These are phyloP conservation scores for Ophion obscuratus DNA, from an alignment of 2,888 invertebrate genomes.

Conservation along the genomic window DNA sequence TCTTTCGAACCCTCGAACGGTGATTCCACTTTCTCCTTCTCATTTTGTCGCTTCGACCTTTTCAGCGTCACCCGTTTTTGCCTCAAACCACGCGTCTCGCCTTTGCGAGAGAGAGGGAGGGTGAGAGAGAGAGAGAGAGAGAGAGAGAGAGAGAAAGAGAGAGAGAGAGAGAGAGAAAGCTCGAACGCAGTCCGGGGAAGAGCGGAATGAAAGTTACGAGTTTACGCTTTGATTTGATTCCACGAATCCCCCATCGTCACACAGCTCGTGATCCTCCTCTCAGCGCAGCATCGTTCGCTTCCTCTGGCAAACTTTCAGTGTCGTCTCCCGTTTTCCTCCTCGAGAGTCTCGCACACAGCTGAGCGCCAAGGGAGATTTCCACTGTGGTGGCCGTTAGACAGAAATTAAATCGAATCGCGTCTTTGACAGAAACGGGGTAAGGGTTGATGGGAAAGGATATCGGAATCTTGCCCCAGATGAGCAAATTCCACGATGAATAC, in stretches of 20 bases:
- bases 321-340: slow-evolving; percentile 16
- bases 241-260: slow-evolving; percentile 51
- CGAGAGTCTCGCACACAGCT: slow-evolving; percentile 36
- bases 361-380: slow-evolving; percentile 70
- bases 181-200: slow-evolving; percentile 47
- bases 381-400: slow-evolving; percentile 71
- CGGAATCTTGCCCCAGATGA: slow-evolving; percentile 65
- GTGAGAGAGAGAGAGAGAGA: slow-evolving; percentile 30
- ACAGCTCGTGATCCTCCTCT: slow-evolving; percentile 42
- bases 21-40: slow-evolving; percentile 53
- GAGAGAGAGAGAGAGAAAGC: slow-evolving; percentile 38
- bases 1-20: slow-evolving; percentile 19
- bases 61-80: slow-evolving; percentile 51
- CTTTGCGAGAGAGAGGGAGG: slow-evolving; percentile 38
- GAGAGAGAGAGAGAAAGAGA: slow-evolving; percentile 33
- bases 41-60: slow-evolving; percentile 66
- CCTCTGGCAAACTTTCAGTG: slow-evolving; percentile 55
- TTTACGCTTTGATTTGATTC: slow-evolving; percentile 80
- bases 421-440: slow-evolving; percentile 77
- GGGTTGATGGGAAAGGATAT: slow-evolving; percentile 64
- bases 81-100: slow-evolving; percentile 34
- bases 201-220: slow-evolving; percentile 78
- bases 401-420: slow-evolving; percentile 81
- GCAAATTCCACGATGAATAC: slow-evolving; percentile 62
- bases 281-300: slow-evolving; percentile 54